Evolutionary conservation across 1,140 invertebrate genomes (phyloP).

Genomic region (Musca vetustissima): DNA sequence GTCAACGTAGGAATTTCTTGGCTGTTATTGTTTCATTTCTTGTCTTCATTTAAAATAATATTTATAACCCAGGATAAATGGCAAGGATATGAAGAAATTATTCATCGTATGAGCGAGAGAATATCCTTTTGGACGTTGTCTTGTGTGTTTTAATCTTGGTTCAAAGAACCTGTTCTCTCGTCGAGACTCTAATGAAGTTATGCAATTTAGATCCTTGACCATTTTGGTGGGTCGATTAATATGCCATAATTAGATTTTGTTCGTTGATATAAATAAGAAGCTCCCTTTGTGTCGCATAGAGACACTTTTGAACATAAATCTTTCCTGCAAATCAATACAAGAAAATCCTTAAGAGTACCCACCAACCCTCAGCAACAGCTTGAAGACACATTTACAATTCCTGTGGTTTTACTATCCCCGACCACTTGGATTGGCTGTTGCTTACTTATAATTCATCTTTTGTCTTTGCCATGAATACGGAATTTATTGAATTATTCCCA

Average conservation of each 20-base stretch:
- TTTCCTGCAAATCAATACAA: neutral
- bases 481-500: slow-evolving; percentile 11
- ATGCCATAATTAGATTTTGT: slow-evolving; percentile 18
- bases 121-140: neutral
- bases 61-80: neutral
- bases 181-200: neutral
- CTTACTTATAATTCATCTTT: neutral
- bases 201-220: neutral
- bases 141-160: neutral
- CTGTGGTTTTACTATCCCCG: too few species aligned
- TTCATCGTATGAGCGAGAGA: slow-evolving; percentile 5
- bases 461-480: too few species aligned
- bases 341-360: too few species aligned
- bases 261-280: slow-evolving; percentile 9
- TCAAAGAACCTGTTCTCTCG: neutral
- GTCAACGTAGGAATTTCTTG: slow-evolving; percentile 1
- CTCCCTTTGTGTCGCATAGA: too few species aligned
- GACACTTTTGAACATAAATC: slow-evolving; percentile 8
- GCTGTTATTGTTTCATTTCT: too few species aligned
- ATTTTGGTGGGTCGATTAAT: slow-evolving; percentile 12
- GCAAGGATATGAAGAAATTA: neutral
- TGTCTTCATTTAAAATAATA: neutral
- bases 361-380: neutral
- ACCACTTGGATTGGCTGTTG: too few species aligned
- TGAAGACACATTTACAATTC: neutral